Evolutionary conservation across 2,113 vertebrate species (phyloP), one percentile per base, ranked within the genome.

Genomic region (Phaethon lepturus): DNA sequence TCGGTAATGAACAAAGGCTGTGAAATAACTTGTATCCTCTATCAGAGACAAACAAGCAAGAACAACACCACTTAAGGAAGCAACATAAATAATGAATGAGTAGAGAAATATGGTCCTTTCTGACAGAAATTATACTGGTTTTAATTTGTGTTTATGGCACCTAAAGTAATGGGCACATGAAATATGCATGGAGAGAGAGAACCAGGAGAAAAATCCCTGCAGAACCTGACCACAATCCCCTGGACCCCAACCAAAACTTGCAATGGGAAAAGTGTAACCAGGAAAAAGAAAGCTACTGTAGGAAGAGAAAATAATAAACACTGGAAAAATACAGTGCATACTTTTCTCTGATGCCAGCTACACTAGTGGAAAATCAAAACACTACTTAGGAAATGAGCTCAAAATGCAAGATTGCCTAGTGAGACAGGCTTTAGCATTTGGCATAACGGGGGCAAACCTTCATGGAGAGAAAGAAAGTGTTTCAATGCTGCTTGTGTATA

Each of bases 121-220:
- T 97, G 93, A 90, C 69, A 94, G 89, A 95, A 95, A 97, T 91
- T 45, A 97, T 96, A 84, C 58, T 95, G 91, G 77, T 94, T 97
- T 97, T 97, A 97, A 97, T 97, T 95, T 97, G 95, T 96, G 95
- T 95, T 96, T 96, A 96, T 97, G 95, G 96, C 97, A 97, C 93
- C 97, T 95, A 96, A 95, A 95, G 91, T 97, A 97, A 97, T 94
- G 80, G 86, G 62, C 42, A 79, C 89, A 97, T 97, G 67, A 97
- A 96, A 96, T 95, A 97, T 96, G 74, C 77, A 97, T 97, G 91
- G 66, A 85, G 74, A 87, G 79, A 93, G 45, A 94, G 62, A 93
- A 95, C 10, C 18, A 69, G 38, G 45, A 76, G 80, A 83, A 97
- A 87, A 95, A 69, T 93, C 94, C 74, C 84, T 64, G 25, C 66